Evolutionary conservation across 2,888 invertebrate genomes (phyloP), one percentile per base, ranked within the genome.

Genomic region (Podabrus alpinus): DNA sequence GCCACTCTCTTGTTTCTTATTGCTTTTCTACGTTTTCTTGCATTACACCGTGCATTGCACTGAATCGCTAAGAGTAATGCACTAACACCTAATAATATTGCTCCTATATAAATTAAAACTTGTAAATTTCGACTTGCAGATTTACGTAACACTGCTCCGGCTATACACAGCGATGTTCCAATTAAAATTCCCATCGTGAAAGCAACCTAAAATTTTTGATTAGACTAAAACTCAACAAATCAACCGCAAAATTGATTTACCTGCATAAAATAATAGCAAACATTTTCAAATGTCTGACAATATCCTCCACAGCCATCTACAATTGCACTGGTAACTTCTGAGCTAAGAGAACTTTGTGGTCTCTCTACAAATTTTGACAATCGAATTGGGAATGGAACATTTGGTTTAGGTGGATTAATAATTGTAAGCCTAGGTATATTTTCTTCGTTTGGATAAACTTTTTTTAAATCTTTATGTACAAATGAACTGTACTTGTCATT

Each of bases 191-290:
- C 92, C 82, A 92, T 91, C 72, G 91, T 91, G 87, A 92, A 92
- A 82, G 92, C 90, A 79, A 92, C 90, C 92, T 92, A 74, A 83
- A 83, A 69, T 7, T 45, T 7, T n/a, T 45, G 2, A n/a, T 45
- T 1, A 2, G n/a, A 45, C 5, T 45, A 19, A 21, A 68, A 59
- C 19, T 45, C 0, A 60, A 60, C 4, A 21, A 61, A 13, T 21
- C 3, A 19, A 24, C 10, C 11, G n/a, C 9, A 69, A 15, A 61
- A 11, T 3, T 13, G 59, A 78, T 79, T 80, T 83, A 92, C 92
- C 89, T 92, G 92, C 82, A 92, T 88, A 83, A 92, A 91, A 85
- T 92, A 92, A 86, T 92, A 92, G 87, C 92, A 92, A 81, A 92
- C 91, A 88, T 92, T 92, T 88, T 92, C 92, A 88, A 92, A 92